These are phyloP conservation scores for Macrotus californicus DNA, from an alignment of 2,113 vertebrate genomes.

Conservation along the genomic window DNA sequence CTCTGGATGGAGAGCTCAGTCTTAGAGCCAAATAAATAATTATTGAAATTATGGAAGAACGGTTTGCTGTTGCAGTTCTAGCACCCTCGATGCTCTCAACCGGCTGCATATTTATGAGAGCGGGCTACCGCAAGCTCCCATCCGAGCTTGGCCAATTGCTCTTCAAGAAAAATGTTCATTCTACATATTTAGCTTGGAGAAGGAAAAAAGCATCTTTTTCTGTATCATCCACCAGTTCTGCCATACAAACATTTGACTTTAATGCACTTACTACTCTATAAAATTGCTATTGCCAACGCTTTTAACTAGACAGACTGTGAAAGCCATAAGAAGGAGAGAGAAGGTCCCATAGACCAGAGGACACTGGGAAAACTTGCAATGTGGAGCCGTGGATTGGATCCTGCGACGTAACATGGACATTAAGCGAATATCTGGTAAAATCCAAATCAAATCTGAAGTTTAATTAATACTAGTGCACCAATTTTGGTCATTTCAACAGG, in stretches of 20 bases:
- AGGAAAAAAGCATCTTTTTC: constrained; percentile 60
- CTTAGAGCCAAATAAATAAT: neutral
- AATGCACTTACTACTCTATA: constrained; percentile 71
- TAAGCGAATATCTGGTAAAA: neutral
- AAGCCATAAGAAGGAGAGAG: neutral
- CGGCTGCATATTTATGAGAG: neutral
- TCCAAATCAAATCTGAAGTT: neutral
- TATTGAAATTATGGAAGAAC: constrained; percentile 64
- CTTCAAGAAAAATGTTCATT: constrained; percentile 62
- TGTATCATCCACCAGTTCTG: constrained; percentile 68
- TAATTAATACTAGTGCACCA: neutral
- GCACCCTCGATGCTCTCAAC: neutral
- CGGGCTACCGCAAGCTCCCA: neutral
- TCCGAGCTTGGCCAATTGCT: neutral
- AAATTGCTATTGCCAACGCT: constrained; percentile 75
- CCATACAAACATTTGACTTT: constrained; percentile 69
- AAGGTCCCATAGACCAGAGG: neutral
- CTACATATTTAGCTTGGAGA: constrained; percentile 42
- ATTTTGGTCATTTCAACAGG: neutral
- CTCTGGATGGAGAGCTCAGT: neutral
- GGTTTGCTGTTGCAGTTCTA: neutral
- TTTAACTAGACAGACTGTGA: constrained; percentile 60
- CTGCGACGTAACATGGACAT: neutral
- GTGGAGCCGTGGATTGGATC: neutral
- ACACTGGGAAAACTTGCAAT: neutral